Conservation (phyloP, 1,140 invertebrate genomes). For the Euura lappo region DNA sequence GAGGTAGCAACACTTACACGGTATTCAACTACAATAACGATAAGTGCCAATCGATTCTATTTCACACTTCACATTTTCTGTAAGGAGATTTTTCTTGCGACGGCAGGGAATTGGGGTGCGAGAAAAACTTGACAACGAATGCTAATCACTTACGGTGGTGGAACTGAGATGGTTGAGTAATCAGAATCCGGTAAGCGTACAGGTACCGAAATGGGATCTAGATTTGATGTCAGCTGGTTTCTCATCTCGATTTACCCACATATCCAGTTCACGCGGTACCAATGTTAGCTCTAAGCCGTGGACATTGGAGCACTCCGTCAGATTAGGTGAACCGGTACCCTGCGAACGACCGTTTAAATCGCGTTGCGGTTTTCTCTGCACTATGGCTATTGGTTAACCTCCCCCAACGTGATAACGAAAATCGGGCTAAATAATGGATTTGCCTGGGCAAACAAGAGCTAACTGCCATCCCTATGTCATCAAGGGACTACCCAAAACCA, state of each 20-base stretch:
- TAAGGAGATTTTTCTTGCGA: no score
- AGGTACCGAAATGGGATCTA: no score
- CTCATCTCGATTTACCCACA: not conserved
- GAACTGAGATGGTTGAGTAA: no score
- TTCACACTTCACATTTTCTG: no score
- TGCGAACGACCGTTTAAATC: not conserved
- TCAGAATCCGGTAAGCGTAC: no score
- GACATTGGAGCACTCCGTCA: slow-evolving; percentile 20
- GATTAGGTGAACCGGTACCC: not conserved
- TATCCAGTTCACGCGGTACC: slow-evolving; percentile 20
- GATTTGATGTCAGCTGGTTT: not conserved
- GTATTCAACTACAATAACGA: no score
- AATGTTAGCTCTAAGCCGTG: slow-evolving; percentile 37
- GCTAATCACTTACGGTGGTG: no score
- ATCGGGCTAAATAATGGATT: slow-evolving; percentile 37
- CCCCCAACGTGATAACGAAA: slow-evolving; percentile 21
- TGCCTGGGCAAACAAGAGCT: slow-evolving; percentile 22
- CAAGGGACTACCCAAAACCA: no score
- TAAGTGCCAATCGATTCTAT: no score
- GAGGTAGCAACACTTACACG: not conserved
- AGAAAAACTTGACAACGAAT: no score
- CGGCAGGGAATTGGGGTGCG: no score
- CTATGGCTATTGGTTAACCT: slow-evolving; percentile 18
- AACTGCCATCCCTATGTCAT: not conserved
- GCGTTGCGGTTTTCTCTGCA: not conserved